phyloP scores from a whole-genome alignment of 1,140 invertebrate genomes.

The Scaptomyza hsui region DNA sequence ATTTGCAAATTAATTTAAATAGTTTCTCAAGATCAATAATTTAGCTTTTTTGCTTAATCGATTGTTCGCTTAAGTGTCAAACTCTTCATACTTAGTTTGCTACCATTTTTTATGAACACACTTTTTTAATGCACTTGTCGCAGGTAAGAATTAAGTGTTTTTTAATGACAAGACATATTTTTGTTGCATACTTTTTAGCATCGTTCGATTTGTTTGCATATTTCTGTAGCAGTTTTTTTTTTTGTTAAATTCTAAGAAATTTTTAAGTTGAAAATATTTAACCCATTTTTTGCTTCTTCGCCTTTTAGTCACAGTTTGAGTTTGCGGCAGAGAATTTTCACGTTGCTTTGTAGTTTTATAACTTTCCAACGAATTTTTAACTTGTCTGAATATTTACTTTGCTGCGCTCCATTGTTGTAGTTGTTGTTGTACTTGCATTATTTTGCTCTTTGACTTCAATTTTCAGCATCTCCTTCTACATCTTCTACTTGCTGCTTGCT shows the following conservation, averaged over 20 bases:
- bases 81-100: no score
- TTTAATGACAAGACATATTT: no score
- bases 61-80: no score
- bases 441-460: slow-evolving; percentile 68
- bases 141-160: neutral
- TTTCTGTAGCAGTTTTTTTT: no score
- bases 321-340: neutral
- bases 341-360: neutral
- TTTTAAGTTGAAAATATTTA: neutral
- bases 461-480: no score
- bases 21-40: slow-evolving; percentile 3
- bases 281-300: neutral
- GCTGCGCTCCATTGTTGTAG: slow-evolving; percentile 24
- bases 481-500: slow-evolving; percentile 26
- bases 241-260: neutral
- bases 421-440: slow-evolving; percentile 54
- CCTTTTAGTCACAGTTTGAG: neutral
- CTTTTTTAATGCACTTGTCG: neutral
- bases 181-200: no score
- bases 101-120: no score
- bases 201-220: no score
- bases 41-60: neutral
- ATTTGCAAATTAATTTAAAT: neutral
- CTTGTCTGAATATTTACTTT: slow-evolving; percentile 21
- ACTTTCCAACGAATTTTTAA: slow-evolving; percentile 1